Base-by-base conservation (phyloP, 2,888 invertebrate genomes). In the Eupithecia tripunctaria region DNA sequence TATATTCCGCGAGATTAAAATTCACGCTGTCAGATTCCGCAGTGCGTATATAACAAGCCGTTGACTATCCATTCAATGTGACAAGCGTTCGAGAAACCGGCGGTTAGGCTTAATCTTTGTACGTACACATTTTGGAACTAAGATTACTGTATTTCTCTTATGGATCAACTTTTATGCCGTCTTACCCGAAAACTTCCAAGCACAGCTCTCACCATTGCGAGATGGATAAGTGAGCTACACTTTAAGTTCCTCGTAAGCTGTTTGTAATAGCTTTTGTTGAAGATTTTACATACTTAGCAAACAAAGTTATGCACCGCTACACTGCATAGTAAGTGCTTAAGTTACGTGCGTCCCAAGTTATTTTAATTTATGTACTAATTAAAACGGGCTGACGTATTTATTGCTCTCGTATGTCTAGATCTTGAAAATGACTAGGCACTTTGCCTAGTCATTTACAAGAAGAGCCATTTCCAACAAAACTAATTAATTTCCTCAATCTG, bases 241-340 rank as follows among this genome's bases (percentile, higher is more conserved):
- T 71, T 71, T 29, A 75, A 77, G 68, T 78, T 76, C 70, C 64
- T 70, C 73, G 70, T 77, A 75, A 77, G 76, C 76, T 73, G 63
- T 72, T 77, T 73, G 72, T 74, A 77, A 76, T 76, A 76, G 76
- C 72, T 78, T 75, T 77, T 75, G 74, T 67, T 65, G 70, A 68
- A 76, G 71, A 75, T 76, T 75, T 70, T 77, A 68, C 70, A 75
- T 62, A 70, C 74, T 73, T 68, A 43, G 29, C 56, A 73, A 76
- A 76, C 75, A 70, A 76, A 76, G 75, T 78, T 72, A 71, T 69
- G 74, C 71, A 71, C 69, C 70, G 66, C 73, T 65, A 70, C 70
- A 67, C 68, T 72, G 75, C 69, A 74, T 72, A 72, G 68, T 74
- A 71, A 74, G 74, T 68, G 63, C 27, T 74, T 56, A 56, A 74